A percentile compares a stretch with the other conserved stretches of the same genome.
Conservation (phyloP, 2,113 vertebrate genomes). For the Melanotaenia duboulayi region DNA sequence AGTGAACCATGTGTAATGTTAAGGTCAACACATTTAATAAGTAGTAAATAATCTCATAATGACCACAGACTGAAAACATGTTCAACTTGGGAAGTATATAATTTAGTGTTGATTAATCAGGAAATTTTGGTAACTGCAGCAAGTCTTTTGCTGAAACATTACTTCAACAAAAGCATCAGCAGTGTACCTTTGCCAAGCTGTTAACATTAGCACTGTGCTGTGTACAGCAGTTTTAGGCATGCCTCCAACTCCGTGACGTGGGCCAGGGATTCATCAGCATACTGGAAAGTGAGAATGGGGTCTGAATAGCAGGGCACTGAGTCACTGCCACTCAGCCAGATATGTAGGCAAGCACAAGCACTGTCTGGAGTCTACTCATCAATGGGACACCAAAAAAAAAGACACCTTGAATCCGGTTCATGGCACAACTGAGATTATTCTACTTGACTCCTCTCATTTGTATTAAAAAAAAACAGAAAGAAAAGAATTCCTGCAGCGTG, state of each 20-base stretch:
- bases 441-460: slow-evolving; percentile 50
- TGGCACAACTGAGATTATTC: slow-evolving; percentile 46
- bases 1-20: slow-evolving; percentile 58
- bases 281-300: slow-evolving; percentile 75
- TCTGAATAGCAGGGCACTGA: slow-evolving; percentile 74
- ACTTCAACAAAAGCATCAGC: slow-evolving; percentile 42
- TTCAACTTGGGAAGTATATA: neutral
- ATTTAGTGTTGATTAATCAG: neutral
- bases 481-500: slow-evolving; percentile 47
- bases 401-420: slow-evolving; percentile 51
- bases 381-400: neutral
- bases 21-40: slow-evolving; percentile 57
- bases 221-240: slow-evolving; percentile 60
- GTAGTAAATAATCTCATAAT: slow-evolving; percentile 6
- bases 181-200: slow-evolving; percentile 35
- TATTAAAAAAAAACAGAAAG: slow-evolving; percentile 29
- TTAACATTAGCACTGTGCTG: slow-evolving; percentile 58
- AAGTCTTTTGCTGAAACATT: slow-evolving; percentile 14
- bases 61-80: neutral
- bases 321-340: slow-evolving; percentile 68
- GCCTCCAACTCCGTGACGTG: slow-evolving; percentile 70
- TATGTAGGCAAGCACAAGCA: slow-evolving; percentile 46
- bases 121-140: neutral
- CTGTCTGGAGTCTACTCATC: slow-evolving; percentile 60
- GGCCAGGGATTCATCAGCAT: slow-evolving; percentile 67